Evolutionary conservation across 2,888 invertebrate species (phyloP), one percentile per base, ranked within the genome.

Genomic region (Ectemnius continuus): DNA sequence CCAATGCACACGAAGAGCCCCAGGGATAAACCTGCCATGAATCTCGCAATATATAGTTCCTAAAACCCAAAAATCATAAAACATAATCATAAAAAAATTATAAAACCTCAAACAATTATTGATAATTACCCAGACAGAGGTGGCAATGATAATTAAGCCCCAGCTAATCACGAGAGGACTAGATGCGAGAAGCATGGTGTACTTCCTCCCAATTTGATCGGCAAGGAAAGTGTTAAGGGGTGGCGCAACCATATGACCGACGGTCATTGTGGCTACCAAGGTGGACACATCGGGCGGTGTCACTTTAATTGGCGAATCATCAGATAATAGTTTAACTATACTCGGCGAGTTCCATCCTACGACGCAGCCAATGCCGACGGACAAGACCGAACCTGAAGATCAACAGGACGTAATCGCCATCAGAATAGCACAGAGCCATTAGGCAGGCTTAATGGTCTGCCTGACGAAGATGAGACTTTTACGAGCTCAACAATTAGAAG

Each of bases 261-360:
- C 14, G 4, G 84, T 67, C 23, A 74, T 66, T 0, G 75, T 56
- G n/a, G 85, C 83, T 14, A 84, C 83, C 64, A 88, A 75, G 4
- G 82, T 87, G 8, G 87, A 85, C 11, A 82, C 56, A 36, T 82
- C 78, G 16, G 82, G 79, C 8, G 74, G 61, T 2, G 81, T 83
- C 26, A 85, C 75, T 11, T 67, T 56, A 47, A 87, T 78, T 8
- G 83, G 80, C 1, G 86, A 86, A 36, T 83, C 84, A 16, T 83
- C 71, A 14, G 73, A 74, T 73, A 80, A 68, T 48, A 87, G 70
- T 64, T 81, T 84, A 4, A 84, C 77, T 14, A 83, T 76, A 28
- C 78, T 84, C 59, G 86, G 86, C 20, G 86, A 85, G 45, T 82
- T 82, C 87, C 88, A 88, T 65, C 87, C 88, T 14, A 83, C 23